These are phyloP conservation scores for Lasius fuliginosus DNA, from an alignment of 2,888 invertebrate species.

Conservation along the genomic window DNA sequence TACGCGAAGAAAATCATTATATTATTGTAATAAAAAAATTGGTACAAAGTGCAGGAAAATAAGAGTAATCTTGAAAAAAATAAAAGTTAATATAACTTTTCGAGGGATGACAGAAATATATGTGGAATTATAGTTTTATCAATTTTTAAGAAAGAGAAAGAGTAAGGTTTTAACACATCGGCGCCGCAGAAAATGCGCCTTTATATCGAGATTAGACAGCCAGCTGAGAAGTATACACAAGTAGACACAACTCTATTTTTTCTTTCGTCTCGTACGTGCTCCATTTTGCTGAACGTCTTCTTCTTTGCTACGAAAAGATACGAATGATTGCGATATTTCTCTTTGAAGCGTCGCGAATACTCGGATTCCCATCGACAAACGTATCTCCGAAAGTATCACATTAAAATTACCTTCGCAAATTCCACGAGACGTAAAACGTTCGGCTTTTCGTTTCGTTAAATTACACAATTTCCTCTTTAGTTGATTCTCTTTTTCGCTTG, in stretches of 20 bases:
- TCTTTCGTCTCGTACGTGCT: slow-evolving; percentile 28
- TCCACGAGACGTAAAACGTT: background rate
- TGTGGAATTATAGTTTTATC: too few species aligned
- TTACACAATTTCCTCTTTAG: background rate
- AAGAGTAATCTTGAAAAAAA: too few species aligned
- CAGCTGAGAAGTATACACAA: slow-evolving; percentile 12
- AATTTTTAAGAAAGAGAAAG: too few species aligned
- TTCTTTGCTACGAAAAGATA: slow-evolving; percentile 15
- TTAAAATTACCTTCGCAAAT: slow-evolving; percentile 35
- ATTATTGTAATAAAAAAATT: background rate
- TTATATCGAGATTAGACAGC: slow-evolving; percentile 14
- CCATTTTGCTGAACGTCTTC: background rate
- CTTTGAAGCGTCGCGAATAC: background rate
- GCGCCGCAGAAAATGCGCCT: background rate
- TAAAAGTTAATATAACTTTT: too few species aligned
- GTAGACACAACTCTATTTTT: background rate
- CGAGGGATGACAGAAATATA: too few species aligned
- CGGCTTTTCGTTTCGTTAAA: slow-evolving; percentile 13
- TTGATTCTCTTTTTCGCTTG: background rate
- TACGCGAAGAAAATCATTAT: background rate
- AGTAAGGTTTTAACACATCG: background rate
- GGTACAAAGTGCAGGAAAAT: too few species aligned
- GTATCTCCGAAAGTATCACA: slow-evolving; percentile 8
- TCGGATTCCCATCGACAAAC: background rate
- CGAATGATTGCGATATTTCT: slow-evolving; percentile 15